Conservation (phyloP, 1,140 invertebrate species). For the Marisa cornuarietis region DNA sequence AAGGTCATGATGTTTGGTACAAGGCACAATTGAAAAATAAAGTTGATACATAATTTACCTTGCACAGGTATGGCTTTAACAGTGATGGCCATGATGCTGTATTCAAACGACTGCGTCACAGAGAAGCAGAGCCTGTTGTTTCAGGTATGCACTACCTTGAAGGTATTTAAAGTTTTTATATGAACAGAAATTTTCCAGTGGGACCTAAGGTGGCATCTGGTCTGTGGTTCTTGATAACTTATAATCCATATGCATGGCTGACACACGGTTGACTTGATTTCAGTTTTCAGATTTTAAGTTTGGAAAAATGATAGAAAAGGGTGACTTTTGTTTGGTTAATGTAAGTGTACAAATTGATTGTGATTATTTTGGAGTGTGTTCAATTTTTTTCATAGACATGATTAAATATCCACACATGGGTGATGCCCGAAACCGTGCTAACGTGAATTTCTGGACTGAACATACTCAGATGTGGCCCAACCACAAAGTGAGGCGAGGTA, state of each 20-base stretch:
- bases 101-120: constrained; percentile 47
- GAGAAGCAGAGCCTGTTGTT: constrained; percentile 27
- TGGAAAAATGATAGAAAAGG: not conserved
- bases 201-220: not conserved
- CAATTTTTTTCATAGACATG: constrained; percentile 2
- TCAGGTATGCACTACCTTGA: constrained; percentile 22
- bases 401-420: constrained; percentile 23
- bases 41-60: not conserved
- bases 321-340: not conserved
- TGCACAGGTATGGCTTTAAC: constrained; percentile 87
- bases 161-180: not conserved
- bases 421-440: constrained; percentile 23
- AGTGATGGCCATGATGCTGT: constrained; percentile 85
- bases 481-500: constrained; percentile 18
- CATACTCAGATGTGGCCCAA: constrained; percentile 15
- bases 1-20: too few relatives aligned
- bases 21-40: too few relatives aligned
- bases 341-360: not conserved
- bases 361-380: not conserved
- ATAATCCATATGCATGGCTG: too few relatives aligned
- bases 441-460: constrained; percentile 26
- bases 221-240: too few relatives aligned
- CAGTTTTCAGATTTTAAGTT: too few relatives aligned
- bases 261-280: too few relatives aligned
- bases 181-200: not conserved